These are phyloP conservation scores for Chironomus striatipennis DNA, from an alignment of 1,140 invertebrate genomes.

Conservation along the genomic window DNA sequence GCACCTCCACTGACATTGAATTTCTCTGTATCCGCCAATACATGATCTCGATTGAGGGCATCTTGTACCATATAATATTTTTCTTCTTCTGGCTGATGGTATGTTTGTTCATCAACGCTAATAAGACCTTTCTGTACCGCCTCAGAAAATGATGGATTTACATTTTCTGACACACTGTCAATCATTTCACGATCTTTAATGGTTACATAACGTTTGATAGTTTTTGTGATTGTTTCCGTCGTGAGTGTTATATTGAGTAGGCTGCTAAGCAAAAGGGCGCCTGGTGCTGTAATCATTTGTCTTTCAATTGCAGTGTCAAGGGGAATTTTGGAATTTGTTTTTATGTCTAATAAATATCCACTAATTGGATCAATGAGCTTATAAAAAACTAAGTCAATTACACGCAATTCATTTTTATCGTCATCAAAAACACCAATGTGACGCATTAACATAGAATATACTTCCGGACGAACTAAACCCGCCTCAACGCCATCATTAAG, in stretches of 20 bases:
- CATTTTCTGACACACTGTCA: conserved; percentile 46
- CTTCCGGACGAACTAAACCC: conserved; percentile 56
- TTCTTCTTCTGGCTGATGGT: conserved; percentile 61
- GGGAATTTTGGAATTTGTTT: conserved; percentile 59
- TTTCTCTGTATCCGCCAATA: conserved; percentile 47
- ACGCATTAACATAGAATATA: conserved; percentile 67
- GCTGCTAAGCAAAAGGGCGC: conserved; percentile 66
- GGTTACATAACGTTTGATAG: conserved; percentile 61
- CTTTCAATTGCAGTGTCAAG: conserved; percentile 72
- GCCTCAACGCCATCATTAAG: conserved; percentile 55
- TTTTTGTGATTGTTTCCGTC: conserved; percentile 69
- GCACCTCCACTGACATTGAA: conserved; percentile 31
- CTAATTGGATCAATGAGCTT: conserved; percentile 71
- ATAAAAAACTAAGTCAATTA: conserved; percentile 71
- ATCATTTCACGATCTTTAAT: conserved; percentile 46
- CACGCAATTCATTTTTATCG: conserved; percentile 57
- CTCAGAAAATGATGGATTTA: conserved; percentile 60
- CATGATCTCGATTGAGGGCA: conserved; percentile 56
- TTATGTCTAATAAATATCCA: conserved; percentile 67
- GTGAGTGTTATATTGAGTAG: conserved; percentile 69
- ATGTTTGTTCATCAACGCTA: conserved; percentile 61
- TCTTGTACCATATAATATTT: conserved; percentile 63
- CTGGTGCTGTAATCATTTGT: conserved; percentile 67
- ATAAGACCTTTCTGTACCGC: conserved; percentile 65
- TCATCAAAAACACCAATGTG: conserved; percentile 62